Base-by-base conservation (phyloP, 2,797 vertebrate species). In the Epinephelus awoara region DNA sequence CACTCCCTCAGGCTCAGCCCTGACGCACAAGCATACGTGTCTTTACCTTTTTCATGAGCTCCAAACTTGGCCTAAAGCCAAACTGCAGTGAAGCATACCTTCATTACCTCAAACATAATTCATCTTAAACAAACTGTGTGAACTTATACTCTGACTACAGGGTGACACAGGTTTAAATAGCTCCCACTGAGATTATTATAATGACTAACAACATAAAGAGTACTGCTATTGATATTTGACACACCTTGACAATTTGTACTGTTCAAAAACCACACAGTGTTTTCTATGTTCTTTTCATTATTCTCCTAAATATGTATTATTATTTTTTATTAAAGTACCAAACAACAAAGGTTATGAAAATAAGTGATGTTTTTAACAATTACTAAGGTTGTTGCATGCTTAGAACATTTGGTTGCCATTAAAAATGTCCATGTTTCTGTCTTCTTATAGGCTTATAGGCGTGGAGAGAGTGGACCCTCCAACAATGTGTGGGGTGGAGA, bases 11-110 rank as follows among this genome's bases (percentile, higher is more conserved):
- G 12, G 9, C 40, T 40, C 3, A 50, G 8, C 49, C 46, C 27
- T 34, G 21, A 44, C 4, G n/a, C 19, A 23, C 0, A n/a, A n/a
- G 2, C 29, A 17, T 0, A 19, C 5, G 11, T 21, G 14, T 21
- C 4, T 34, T 7, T 18, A 6, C 0, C 8, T 52, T 42, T 11
- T 62, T 25, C 6, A 19, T 19, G 1, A n/a, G 10, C 25, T 42
- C 8, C 50, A 18, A 13, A 18, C 19, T 61, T 81, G 67, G 67
- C 47, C 5, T 21, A 2, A 15, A 40, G 23, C 49, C 49, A 52
- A 1, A 6, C 13, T 21, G 10, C 11, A 27, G 1, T 25, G 11
- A 6, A 57, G 52, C 2, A 2, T 6, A 13, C 8, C 19, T 15
- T 44, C 23, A 34, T 69, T 6, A 71, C 13, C 3, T 19, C 34